phyloP scores from a whole-genome alignment of 1,140 invertebrate species.

The Drosophila pseudoananassae region DNA sequence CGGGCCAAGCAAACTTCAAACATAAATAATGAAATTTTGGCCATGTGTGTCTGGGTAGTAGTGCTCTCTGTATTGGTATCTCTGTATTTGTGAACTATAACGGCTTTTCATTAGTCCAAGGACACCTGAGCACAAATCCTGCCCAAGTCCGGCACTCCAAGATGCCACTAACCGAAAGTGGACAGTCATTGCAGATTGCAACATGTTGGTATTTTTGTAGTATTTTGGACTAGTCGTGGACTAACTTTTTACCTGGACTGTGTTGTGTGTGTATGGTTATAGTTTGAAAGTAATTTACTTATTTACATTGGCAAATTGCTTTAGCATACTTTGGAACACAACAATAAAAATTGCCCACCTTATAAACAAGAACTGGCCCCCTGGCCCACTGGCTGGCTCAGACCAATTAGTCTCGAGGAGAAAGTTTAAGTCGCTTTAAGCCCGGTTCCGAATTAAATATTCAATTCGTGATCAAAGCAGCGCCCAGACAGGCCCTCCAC shows the following conservation, averaged over 20 bases:
- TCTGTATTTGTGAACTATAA: constrained; percentile 31
- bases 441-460: constrained; percentile 45
- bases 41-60: constrained; percentile 27
- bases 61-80: constrained; percentile 9
- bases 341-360: background rate
- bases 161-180: constrained; percentile 25
- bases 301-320: constrained; percentile 73
- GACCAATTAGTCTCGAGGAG: constrained; percentile 29
- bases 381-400: background rate
- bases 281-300: constrained; percentile 73
- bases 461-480: constrained; percentile 54
- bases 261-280: constrained; percentile 37
- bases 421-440: constrained; percentile 12
- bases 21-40: constrained; percentile 69
- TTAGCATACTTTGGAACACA: constrained; percentile 25
- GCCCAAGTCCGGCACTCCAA: constrained; percentile 42
- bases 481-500: constrained; percentile 12
- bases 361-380: background rate
- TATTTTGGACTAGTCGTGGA: constrained; percentile 17
- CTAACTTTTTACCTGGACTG: constrained; percentile 31
- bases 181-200: constrained; percentile 16
- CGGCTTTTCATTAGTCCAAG: constrained; percentile 77
- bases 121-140: constrained; percentile 57
- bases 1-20: constrained; percentile 52
- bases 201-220: constrained; percentile 11